A percentile compares a stretch with the other conserved stretches of the same genome.
phyloP scores from a whole-genome alignment of 2,797 vertebrate genomes.

The Eurystomus glaucurus region DNA sequence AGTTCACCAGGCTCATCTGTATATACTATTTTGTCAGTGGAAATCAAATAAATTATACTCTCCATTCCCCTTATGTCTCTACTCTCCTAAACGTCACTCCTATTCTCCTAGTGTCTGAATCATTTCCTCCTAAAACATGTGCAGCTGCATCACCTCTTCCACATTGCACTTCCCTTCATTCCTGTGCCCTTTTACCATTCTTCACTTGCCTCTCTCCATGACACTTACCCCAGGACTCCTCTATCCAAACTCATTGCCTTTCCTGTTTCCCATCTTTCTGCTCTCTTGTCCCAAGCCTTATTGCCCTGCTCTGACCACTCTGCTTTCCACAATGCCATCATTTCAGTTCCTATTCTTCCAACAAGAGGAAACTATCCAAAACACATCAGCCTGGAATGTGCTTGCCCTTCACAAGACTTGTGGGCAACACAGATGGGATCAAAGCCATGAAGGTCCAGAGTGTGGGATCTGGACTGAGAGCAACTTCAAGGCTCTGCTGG shows the following conservation, averaged over 20 bases:
- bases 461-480: not conserved
- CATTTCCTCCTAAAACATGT: not conserved
- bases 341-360: not conserved
- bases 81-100: not conserved
- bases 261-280: not conserved
- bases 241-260: not conserved
- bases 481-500: not conserved
- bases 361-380: not conserved
- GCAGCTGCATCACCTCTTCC: not conserved
- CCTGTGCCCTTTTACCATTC: not conserved
- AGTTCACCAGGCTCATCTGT: not conserved
- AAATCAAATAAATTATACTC: not conserved
- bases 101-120: not conserved
- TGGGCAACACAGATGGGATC: not conserved
- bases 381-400: fast-evolving
- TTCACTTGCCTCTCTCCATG: not conserved
- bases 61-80: not conserved
- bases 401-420: not conserved
- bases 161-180: not conserved
- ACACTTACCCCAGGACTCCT: not conserved
- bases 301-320: not conserved
- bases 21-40: not conserved
- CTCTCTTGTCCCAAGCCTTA: not conserved
- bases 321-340: not conserved
- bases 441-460: not conserved